Conservation (phyloP, 92 coral and sea anemone genomes). For the Palythoa caribaeorum region DNA sequence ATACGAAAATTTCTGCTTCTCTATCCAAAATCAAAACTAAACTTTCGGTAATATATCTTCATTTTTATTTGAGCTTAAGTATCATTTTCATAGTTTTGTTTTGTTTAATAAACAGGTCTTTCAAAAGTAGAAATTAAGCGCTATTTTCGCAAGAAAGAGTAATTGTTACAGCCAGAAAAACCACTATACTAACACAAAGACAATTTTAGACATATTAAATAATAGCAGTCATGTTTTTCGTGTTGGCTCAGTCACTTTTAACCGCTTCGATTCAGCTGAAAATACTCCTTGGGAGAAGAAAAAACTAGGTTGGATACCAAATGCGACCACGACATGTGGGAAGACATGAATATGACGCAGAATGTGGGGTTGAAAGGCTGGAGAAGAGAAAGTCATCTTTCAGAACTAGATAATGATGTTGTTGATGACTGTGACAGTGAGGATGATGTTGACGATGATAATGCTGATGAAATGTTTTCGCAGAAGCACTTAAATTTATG, state of each 20-base stretch:
- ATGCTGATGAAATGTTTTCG: too few species aligned
- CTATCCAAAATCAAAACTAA: slow-evolving; percentile 6
- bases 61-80: neutral
- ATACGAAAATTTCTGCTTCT: slow-evolving; percentile 2
- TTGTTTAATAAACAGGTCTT: slow-evolving; percentile 10
- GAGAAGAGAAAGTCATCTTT: slow-evolving; percentile 39
- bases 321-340: slow-evolving; percentile 38
- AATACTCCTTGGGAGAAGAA: slow-evolving; percentile 33
- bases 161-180: slow-evolving; percentile 39
- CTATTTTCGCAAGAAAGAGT: slow-evolving; percentile 31
- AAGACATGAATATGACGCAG: slow-evolving; percentile 44
- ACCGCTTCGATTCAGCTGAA: slow-evolving; percentile 20
- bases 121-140: slow-evolving; percentile 19
- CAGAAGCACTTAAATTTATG: too few species aligned
- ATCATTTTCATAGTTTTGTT: neutral
- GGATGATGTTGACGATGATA: neutral
- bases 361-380: slow-evolving; percentile 16
- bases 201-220: neutral
- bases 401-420: slow-evolving; percentile 24
- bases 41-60: neutral
- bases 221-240: slow-evolving; percentile 19
- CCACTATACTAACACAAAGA: neutral
- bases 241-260: slow-evolving; percentile 27
- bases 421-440: slow-evolving; percentile 2
- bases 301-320: slow-evolving; percentile 27